phyloP scores from a whole-genome alignment of 2,888 invertebrate species.

The Stramonita haemastoma region DNA sequence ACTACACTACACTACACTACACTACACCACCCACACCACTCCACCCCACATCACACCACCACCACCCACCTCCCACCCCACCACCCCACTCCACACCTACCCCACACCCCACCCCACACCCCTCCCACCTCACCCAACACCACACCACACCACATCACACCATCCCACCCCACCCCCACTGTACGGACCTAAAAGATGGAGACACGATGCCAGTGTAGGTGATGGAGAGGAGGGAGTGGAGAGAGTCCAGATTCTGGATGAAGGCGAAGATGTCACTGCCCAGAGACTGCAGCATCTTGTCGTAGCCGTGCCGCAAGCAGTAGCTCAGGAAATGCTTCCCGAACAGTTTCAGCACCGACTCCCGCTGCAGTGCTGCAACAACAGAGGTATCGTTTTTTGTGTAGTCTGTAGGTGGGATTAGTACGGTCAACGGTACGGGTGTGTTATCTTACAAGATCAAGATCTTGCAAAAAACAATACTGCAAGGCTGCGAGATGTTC shows the following conservation, averaged over 20 bases:
- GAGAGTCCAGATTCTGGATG: conserved; percentile 75
- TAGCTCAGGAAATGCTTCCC: conserved; percentile 73
- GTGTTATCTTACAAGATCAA: too few species aligned
- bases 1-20: too few species aligned
- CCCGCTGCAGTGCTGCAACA: conserved; percentile 66
- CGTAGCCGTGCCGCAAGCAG: conserved; percentile 71
- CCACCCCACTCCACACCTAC: conserved; percentile 58
- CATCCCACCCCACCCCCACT: neutral
- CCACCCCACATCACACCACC: conserved; percentile 15
- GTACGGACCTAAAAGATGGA: conserved; percentile 73
- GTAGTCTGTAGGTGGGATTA: too few species aligned
- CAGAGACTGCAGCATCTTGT: conserved; percentile 72
- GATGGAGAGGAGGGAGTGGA: conserved; percentile 73
- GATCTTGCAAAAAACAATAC: too few species aligned
- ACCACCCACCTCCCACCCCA: too few species aligned
- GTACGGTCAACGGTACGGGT: too few species aligned
- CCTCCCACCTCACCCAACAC: neutral
- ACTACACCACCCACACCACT: neutral
- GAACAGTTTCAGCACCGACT: conserved; percentile 71
- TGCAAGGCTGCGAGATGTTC: too few species aligned
- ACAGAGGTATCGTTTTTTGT: too few species aligned
- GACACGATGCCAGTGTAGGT: conserved; percentile 74
- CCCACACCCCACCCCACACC: neutral
- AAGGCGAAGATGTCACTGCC: conserved; percentile 72
- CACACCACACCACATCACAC: conserved; percentile 5